Conservation (phyloP, 2,888 invertebrate genomes). For the Lochmaea crataegi region DNA sequence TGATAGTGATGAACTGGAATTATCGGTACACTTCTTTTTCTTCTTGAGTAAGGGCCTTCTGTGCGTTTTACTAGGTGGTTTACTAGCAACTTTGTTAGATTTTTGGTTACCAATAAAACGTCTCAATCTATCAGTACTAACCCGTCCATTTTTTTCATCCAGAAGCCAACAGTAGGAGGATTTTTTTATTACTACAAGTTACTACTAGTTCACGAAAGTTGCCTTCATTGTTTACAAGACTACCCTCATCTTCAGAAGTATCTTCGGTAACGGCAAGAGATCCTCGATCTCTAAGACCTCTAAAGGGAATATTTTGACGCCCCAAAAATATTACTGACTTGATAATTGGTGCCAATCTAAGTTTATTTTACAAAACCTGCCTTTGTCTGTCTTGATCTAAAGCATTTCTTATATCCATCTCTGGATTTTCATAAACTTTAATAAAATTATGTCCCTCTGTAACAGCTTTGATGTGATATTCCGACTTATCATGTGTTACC, state of each 20-base stretch:
- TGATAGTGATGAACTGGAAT: no score
- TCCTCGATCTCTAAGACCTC: slow-evolving; percentile 17
- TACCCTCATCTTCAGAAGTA: background rate
- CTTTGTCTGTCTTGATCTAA: slow-evolving; percentile 15
- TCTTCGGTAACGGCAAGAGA: background rate
- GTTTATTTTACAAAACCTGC: slow-evolving; percentile 25
- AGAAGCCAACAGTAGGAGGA: no score
- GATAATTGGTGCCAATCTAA: background rate
- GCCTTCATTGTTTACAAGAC: slow-evolving; percentile 13
- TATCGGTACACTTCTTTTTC: no score
- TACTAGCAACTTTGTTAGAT: no score
- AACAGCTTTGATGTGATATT: slow-evolving; percentile 10
- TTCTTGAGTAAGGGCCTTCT: no score
- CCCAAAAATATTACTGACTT: slow-evolving; percentile 7
- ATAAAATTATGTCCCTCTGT: slow-evolving; percentile 14
- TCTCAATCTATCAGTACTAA: no score
- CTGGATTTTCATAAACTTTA: slow-evolving; percentile 15
- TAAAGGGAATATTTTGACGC: slow-evolving; percentile 17
- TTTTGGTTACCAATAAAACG: no score
- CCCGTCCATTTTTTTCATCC: no score
- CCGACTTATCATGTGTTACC: background rate
- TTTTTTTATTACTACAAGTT: no score
- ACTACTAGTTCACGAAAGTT: slow-evolving; percentile 24
- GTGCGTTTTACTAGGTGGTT: no score
- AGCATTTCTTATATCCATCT: slow-evolving; percentile 23